Percentiles rank a stretch among this genome's conserved stretches.
Conservation (phyloP, 1,140 invertebrate genomes). For the Augochlora pura region DNA sequence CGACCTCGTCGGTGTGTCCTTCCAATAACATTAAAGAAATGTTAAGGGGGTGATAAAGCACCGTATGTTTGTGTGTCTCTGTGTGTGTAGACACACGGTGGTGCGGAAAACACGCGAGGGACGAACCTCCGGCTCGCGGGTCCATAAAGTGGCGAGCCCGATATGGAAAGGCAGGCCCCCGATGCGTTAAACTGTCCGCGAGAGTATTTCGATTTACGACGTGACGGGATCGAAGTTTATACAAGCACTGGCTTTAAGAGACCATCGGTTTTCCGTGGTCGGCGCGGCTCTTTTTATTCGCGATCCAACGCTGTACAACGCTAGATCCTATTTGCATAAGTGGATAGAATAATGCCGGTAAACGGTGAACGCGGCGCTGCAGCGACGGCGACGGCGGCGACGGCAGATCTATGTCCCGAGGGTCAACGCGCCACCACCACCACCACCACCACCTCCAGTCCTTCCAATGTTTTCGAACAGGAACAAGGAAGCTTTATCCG, state of each 20-base stretch:
- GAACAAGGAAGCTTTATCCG: not conserved
- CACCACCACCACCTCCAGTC: too few relatives aligned
- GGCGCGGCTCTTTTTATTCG: conserved; percentile 37
- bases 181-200: conserved; percentile 64
- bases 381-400: too few relatives aligned
- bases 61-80: too few relatives aligned
- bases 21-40: conserved; percentile 55
- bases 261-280: conserved; percentile 58
- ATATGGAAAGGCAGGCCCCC: conserved; percentile 54
- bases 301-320: conserved; percentile 11
- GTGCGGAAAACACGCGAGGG: conserved; percentile 37
- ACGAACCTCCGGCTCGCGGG: conserved; percentile 9
- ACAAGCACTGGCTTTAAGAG: conserved; percentile 54
- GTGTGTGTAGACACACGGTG: too few relatives aligned
- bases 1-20: not conserved
- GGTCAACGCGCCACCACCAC: conserved; percentile 17
- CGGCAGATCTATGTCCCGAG: not conserved
- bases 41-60: conserved; percentile 54
- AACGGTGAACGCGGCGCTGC: conserved; percentile 28
- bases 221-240: conserved; percentile 66
- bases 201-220: conserved; percentile 66
- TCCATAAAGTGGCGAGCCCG: conserved; percentile 56
- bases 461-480: conserved; percentile 4
- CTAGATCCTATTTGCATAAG: conserved; percentile 59
- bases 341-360: conserved; percentile 59